phyloP scores from a whole-genome alignment of 1,140 invertebrate species.

The Bacillus rossius region DNA sequence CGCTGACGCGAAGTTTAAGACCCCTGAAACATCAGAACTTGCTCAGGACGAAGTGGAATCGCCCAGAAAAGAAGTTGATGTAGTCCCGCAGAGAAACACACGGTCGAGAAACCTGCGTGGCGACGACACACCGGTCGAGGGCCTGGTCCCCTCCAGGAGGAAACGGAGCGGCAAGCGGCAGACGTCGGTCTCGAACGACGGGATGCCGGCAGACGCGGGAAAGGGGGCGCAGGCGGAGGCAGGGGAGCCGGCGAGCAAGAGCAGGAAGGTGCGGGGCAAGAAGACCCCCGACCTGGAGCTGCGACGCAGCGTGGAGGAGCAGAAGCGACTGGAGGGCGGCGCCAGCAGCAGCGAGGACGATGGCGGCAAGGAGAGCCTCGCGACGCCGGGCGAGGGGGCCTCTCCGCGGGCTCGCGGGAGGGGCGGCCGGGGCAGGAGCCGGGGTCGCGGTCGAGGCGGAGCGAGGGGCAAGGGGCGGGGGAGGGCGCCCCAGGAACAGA shows the following conservation, averaged over 20 bases:
- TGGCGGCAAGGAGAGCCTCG: conserved; percentile 11
- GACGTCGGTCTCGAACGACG: conserved; percentile 38
- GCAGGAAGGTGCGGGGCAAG: conserved; percentile 48
- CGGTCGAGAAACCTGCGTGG: too few species aligned
- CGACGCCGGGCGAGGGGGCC: background rate
- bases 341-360: conserved; percentile 17
- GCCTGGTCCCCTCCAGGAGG: background rate
- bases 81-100: too few species aligned
- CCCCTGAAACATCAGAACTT: too few species aligned
- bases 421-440: conserved; percentile 13
- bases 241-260: conserved; percentile 41
- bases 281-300: conserved; percentile 44
- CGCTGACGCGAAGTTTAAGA: too few species aligned
- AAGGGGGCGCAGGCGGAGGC: background rate
- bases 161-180: conserved; percentile 10
- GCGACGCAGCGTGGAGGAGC: conserved; percentile 50
- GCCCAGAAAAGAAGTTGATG: too few species aligned
- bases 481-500: background rate
- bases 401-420: background rate
- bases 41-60: too few species aligned
- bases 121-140: background rate
- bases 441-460: conserved; percentile 16
- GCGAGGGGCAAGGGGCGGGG: conserved; percentile 12
- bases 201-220: conserved; percentile 14
- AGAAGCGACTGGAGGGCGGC: conserved; percentile 33